Percentiles rank a stretch among this genome's conserved stretches.
These are phyloP conservation scores for Umimayanthus kanabou DNA, from an alignment of 92 coral and sea anemone species.

Conservation along the genomic window DNA sequence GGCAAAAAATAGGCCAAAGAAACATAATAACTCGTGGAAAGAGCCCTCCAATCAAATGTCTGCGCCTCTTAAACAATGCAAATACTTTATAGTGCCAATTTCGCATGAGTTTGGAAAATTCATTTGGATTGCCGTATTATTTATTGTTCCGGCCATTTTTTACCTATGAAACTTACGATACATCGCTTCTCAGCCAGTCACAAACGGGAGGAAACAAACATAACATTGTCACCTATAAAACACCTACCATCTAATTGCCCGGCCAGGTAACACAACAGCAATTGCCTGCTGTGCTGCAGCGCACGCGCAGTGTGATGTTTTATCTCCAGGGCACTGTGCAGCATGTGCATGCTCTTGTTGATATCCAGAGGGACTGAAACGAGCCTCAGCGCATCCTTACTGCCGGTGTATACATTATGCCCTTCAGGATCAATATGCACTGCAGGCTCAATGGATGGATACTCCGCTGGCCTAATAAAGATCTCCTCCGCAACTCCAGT, in stretches of 20 bases:
- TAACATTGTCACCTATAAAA: no score
- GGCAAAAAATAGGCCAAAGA: no score
- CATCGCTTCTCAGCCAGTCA: no score
- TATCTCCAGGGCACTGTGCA: conserved; percentile 78
- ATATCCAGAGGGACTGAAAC: conserved; percentile 90
- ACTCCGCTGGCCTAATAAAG: conserved; percentile 67
- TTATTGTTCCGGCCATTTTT: no score
- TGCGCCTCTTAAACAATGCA: no score
- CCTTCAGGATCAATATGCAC: conserved; percentile 97
- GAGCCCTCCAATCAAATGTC: no score
- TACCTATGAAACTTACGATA: no score
- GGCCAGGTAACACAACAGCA: conserved; percentile 91
- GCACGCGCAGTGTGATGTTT: conserved; percentile 93
- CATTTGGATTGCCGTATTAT: no score
- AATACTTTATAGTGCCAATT: no score
- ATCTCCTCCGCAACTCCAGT: conserved; percentile 85
- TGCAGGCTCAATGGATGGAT: conserved; percentile 86
- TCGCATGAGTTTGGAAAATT: no score
- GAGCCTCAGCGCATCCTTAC: conserved; percentile 79
- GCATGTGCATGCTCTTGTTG: conserved; percentile 69
- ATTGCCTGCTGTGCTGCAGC: conserved; percentile 91
- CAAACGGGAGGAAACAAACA: no score
- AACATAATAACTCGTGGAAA: no score
- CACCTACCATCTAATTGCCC: conserved; percentile 82
- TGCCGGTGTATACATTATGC: conserved; percentile 93